These are phyloP conservation scores for Reticulitermes lucifugus DNA, from an alignment of 2,888 invertebrate species.

Conservation along the genomic window DNA sequence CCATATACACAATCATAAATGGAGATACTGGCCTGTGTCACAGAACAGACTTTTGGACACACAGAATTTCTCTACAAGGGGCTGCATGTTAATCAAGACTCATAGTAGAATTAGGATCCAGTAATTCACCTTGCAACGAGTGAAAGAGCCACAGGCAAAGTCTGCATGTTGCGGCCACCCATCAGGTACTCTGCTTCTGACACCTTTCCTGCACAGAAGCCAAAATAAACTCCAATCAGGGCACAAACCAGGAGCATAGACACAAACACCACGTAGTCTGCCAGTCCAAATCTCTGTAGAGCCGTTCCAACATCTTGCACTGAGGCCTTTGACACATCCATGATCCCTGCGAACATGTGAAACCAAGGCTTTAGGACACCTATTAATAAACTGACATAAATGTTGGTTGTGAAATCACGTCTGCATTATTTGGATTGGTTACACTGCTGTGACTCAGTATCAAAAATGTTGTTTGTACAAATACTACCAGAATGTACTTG, in stretches of 20 bases:
- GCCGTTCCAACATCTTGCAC: slow-evolving; percentile 55
- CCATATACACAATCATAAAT: no score
- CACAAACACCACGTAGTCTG: slow-evolving; percentile 83
- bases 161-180: slow-evolving; percentile 84
- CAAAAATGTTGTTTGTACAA: no score
- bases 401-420: no score
- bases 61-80: no score
- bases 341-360: neutral
- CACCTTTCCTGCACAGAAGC: slow-evolving; percentile 72
- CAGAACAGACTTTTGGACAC: no score
- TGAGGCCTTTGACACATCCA: slow-evolving; percentile 35
- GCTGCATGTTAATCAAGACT: no score
- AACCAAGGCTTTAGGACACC: no score
- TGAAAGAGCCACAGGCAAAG: slow-evolving; percentile 86
- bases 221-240: slow-evolving; percentile 85
- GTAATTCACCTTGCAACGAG: slow-evolving; percentile 80
- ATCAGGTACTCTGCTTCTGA: slow-evolving; percentile 78
- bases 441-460: no score
- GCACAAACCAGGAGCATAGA: slow-evolving; percentile 82
- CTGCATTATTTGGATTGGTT: no score
- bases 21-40: no score
- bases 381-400: no score
- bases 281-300: slow-evolving; percentile 76
- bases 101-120: neutral
- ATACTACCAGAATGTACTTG: no score